Base-by-base conservation (phyloP, 2,797 vertebrate genomes). In the Muraenolepis orangiensis region DNA sequence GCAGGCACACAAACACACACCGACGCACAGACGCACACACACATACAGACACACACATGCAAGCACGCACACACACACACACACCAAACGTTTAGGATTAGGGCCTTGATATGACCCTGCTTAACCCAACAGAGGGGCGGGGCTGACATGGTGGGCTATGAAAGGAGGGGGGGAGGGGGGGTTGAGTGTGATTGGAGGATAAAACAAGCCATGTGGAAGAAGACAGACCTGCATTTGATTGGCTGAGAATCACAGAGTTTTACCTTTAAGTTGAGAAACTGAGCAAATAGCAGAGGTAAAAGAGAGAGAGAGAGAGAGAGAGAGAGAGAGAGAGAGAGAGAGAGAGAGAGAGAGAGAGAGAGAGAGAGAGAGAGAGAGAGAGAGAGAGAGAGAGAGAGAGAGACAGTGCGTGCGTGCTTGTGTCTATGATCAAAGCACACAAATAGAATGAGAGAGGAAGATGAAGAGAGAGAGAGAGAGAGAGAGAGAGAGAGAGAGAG, bases 51-150 rank as follows among this genome's bases (percentile, higher is more conserved):
- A 40, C 69, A 70, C 36, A 70, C 69, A 70, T 78, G 75, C 76
- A 80, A 61, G 75, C 40, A 70, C 32, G n/a, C 32, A 70, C 68
- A 34, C 32, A 70, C 34, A 36, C 32, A 36, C 32, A n/a, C 14
- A 38, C 34, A 38, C 36, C 38, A 23, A 40, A 38, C 12, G 82
- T 80, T 85, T 81, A 72, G 76, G 84, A 88, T 87, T 84, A 79
- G 76, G 78, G 80, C 88, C 92, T 91, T 91, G 84, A 92, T 89
- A 80, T 89, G 91, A 93, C 92, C 93, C 90, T 87, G 85, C 84
- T 92, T 93, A 93, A 94, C 92, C 92, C 85, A 79, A 66, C 70
- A 70, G 84, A 74, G 78, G 74, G 81, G 69, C 68, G 1, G 81
- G 64, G n/a, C 11, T 66, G 12, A 18, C 29, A 30, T 12, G 36